Percentiles rank a stretch among this genome's conserved stretches.
Evolutionary conservation across 2,113 vertebrate genomes (phyloP).

Genomic region (Xenopus tropicalis): DNA sequence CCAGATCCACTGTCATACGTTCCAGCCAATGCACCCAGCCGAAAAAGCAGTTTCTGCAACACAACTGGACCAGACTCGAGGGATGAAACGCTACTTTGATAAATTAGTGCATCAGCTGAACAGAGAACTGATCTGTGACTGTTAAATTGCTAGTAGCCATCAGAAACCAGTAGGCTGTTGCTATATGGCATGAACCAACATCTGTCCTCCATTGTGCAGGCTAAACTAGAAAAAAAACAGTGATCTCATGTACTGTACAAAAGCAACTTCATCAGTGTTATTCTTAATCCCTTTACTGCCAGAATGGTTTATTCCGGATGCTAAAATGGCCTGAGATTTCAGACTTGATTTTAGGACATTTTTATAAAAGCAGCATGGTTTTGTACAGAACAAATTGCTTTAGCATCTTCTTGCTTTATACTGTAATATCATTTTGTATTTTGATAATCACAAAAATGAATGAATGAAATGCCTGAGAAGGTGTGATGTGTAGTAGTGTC

Average conservation of each 20-base stretch:
- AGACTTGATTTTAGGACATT: background rate
- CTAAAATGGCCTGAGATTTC: background rate
- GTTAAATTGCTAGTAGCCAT: constrained; percentile 51
- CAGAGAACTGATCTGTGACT: constrained; percentile 50
- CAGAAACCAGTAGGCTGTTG: constrained; percentile 35
- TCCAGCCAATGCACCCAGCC: constrained; percentile 62
- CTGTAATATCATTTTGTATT: constrained; percentile 19
- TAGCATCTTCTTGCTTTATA: constrained; percentile 10
- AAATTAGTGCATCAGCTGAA: constrained; percentile 27
- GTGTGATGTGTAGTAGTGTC: too few relatives aligned
- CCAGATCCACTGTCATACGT: constrained; percentile 74
- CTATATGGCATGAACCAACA: constrained; percentile 6
- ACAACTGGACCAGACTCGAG: constrained; percentile 62
- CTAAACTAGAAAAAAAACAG: constrained; percentile 2
- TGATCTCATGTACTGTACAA: background rate
- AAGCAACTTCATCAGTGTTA: constrained; percentile 16
- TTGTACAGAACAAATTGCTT: constrained; percentile 9
- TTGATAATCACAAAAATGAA: too few relatives aligned
- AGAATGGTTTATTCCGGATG: constrained; percentile 1
- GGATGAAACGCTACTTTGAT: constrained; percentile 76
- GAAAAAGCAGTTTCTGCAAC: constrained; percentile 67
- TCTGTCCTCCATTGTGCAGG: constrained; percentile 4
- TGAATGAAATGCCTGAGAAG: too few relatives aligned
- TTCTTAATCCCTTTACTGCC: constrained; percentile 3
- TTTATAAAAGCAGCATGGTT: background rate